Base-by-base conservation (phyloP, 2,888 invertebrate species). In the Empis livida region DNA sequence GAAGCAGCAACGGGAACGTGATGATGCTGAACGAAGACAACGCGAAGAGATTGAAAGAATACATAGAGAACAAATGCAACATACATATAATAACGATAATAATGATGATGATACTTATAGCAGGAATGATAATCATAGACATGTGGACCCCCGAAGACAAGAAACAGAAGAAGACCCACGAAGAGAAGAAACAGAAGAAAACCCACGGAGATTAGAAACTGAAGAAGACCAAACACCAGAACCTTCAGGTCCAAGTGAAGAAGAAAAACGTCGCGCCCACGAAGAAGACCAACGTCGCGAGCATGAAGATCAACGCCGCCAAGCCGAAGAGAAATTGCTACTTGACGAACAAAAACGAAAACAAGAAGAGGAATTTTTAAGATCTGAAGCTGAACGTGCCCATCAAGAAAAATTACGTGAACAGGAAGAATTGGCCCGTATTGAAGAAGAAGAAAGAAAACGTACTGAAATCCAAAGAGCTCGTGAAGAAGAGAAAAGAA, bases 321-420 rank as follows among this genome's bases (percentile, higher is more conserved):
- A 45, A 45, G 9, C 31, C 2, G 45, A 45, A 35, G 39, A 48
- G 16, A 43, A 37, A 20, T 11, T 20, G 8, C 55, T 56, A 3
- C 56, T 61, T 5, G 55, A 64, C 37, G 63, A 64, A 46, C 56
- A 62, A 2, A 58, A 55, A n/a, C 63, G 56, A 15, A 55, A 60
- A 5, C 56, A 61, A 10, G 55, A 64, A 37, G 66, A 64, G 42
- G 64, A 65, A 38, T 64, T 67, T 47, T 59, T 62, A 48, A 62
- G 63, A 1, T 46, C 46, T 3, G 55, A 60, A 43, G 49, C 63
- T 17, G 44, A 60, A 44, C 56, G 59, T 10, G 5, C 40, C 54
- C 37, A 23, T 35, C 40, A 20, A 39, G 50, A 43, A 42, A 31
- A 43, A 16, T 27, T n/a, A 15, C n/a, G 30, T 15, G 61, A 64